These are phyloP conservation scores for Bubo scandiacus DNA, from an alignment of 2,113 vertebrate species.

Conservation along the genomic window DNA sequence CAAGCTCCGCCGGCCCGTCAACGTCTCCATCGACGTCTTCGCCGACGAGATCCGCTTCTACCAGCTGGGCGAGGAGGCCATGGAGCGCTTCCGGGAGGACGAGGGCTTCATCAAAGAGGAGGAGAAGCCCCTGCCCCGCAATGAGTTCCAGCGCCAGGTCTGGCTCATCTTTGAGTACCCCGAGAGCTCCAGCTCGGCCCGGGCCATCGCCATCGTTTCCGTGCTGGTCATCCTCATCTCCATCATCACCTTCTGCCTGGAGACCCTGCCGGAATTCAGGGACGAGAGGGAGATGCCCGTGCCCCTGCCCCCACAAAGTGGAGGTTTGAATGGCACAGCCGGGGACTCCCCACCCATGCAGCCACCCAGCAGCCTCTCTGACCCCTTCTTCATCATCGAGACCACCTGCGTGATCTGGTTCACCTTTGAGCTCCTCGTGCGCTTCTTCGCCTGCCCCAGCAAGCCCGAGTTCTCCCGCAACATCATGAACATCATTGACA, in stretches of 20 bases:
- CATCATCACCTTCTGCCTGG: slow-evolving; percentile 96
- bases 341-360: slow-evolving; percentile 68
- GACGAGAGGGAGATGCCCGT: slow-evolving; percentile 85
- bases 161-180: slow-evolving; percentile 98
- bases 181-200: slow-evolving; percentile 89
- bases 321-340: slow-evolving; percentile 2
- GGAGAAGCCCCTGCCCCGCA: slow-evolving; percentile 87
- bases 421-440: slow-evolving; percentile 93
- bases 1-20: slow-evolving; percentile 89
- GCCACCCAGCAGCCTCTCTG: slow-evolving; percentile 80
- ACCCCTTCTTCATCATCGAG: slow-evolving; percentile 96
- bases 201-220: slow-evolving; percentile 93
- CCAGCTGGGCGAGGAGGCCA: slow-evolving; percentile 91
- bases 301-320: slow-evolving; percentile 33
- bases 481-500: slow-evolving; percentile 96
- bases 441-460: slow-evolving; percentile 94
- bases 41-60: slow-evolving; percentile 95
- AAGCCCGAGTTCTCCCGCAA: slow-evolving; percentile 93
- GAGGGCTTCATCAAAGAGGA: slow-evolving; percentile 94
- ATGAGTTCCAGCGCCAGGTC: slow-evolving; percentile 94
- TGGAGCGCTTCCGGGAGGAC: slow-evolving; percentile 92
- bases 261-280: slow-evolving; percentile 93
- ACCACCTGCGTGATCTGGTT: slow-evolving; percentile 98
- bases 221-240: slow-evolving; percentile 96
- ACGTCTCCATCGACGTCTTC: slow-evolving; percentile 94